Conservation (phyloP, 2,888 invertebrate species). For the Lasioglossum morio region DNA sequence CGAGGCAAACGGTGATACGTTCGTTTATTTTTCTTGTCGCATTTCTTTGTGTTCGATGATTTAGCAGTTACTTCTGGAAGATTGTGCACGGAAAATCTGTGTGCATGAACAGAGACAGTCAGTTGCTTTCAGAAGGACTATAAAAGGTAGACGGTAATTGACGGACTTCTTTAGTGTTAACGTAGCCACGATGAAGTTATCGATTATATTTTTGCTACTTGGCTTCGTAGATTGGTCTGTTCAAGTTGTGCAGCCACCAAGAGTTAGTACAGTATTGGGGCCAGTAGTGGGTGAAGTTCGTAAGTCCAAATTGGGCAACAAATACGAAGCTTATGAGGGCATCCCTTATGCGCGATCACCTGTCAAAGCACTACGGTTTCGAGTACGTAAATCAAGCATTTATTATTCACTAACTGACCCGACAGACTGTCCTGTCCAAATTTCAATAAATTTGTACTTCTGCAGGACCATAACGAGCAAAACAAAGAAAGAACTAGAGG, state of each 20-base stretch:
- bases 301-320: slow-evolving; percentile 69
- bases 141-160: neutral
- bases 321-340: slow-evolving; percentile 76
- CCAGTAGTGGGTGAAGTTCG: slow-evolving; percentile 74
- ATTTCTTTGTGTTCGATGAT: neutral
- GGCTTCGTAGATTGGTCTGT: neutral
- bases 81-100: neutral
- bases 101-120: neutral
- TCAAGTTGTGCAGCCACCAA: slow-evolving; percentile 47
- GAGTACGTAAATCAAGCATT: slow-evolving; percentile 58
- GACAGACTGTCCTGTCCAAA: too few species aligned
- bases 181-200: neutral
- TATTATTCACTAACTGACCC: neutral
- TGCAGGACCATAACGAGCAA: too few species aligned
- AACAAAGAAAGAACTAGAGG: too few species aligned
- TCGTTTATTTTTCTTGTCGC: neutral
- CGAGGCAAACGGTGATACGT: neutral
- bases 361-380: slow-evolving; percentile 75
- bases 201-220: neutral
- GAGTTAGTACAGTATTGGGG: slow-evolving; percentile 72
- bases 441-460: too few species aligned
- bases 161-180: neutral
- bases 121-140: neutral
- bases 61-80: neutral
- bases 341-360: slow-evolving; percentile 79